Percentiles rank a stretch among this genome's conserved stretches.
These are phyloP conservation scores for Avahi laniger DNA, from an alignment of 2,797 vertebrate species.

Conservation along the genomic window DNA sequence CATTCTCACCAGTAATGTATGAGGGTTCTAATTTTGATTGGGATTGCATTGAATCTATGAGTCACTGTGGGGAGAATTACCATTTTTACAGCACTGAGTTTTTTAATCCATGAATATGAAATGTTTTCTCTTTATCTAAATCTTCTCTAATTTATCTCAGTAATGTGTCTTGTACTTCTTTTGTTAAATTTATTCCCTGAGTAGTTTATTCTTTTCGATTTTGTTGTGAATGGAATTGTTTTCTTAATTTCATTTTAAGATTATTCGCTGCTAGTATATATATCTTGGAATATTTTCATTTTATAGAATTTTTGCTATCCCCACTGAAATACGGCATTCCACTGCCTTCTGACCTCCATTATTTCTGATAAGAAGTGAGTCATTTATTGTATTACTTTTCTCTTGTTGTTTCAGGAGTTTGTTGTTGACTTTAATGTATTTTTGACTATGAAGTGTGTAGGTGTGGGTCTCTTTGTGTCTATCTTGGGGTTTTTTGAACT, in stretches of 20 bases:
- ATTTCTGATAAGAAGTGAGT: not conserved
- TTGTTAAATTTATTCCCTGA: not conserved
- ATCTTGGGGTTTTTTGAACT: not conserved
- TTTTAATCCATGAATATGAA: not conserved
- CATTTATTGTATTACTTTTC: not conserved
- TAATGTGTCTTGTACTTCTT: not conserved
- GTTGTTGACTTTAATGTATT: not conserved
- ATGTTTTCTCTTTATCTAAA: not conserved
- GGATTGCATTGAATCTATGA: not conserved
- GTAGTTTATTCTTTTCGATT: not conserved
- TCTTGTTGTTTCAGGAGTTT: not conserved
- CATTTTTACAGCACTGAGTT: not conserved
- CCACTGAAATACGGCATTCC: not conserved
- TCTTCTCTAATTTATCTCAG: not conserved
- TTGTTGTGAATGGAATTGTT: constrained; percentile 16
- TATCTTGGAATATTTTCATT: constrained; percentile 3
- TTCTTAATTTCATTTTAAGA: constrained; percentile 31
- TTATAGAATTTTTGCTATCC: not conserved
- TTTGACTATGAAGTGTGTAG: not conserved
- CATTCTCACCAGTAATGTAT: not conserved
- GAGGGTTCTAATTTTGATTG: not conserved
- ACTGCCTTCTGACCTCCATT: not conserved
- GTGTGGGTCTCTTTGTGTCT: not conserved
- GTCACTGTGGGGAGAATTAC: not conserved
- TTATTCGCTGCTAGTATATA: not conserved